Percentiles rank a stretch among this genome's conserved stretches.
phyloP scores from a whole-genome alignment of 2,888 invertebrate genomes.

The Amphipoea lucens region DNA sequence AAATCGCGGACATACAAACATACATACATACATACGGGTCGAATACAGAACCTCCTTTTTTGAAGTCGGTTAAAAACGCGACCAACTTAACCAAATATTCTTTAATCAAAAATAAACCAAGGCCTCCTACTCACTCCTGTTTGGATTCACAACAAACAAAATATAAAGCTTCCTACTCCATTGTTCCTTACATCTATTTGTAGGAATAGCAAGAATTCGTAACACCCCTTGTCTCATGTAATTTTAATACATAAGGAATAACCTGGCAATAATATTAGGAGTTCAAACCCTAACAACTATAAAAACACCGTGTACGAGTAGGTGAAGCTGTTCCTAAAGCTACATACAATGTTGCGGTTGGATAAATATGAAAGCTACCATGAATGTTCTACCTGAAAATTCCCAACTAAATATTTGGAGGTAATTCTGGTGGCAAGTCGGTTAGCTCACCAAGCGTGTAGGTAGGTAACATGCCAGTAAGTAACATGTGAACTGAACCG shows the following conservation, averaged over 20 bases:
- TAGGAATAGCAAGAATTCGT: background rate
- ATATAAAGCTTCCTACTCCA: background rate
- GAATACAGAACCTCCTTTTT: too few relatives aligned
- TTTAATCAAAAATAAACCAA: background rate
- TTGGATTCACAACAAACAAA: background rate
- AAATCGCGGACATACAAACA: too few relatives aligned
- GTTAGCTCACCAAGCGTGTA: background rate
- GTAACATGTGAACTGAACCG: conserved; percentile 15
- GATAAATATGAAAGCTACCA: conserved; percentile 30
- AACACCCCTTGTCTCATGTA: background rate
- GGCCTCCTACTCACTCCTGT: background rate
- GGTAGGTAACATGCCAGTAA: background rate
- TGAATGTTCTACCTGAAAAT: conserved; percentile 12
- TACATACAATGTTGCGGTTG: conserved; percentile 21
- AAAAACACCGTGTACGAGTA: background rate
- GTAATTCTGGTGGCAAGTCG: conserved; percentile 9
- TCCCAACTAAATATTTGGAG: conserved; percentile 41
- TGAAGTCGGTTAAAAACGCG: background rate
- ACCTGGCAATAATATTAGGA: background rate
- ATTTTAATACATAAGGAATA: background rate
- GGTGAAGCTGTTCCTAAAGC: conserved; percentile 3
- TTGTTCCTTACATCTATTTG: background rate
- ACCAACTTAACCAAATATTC: background rate
- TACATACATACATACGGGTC: too few relatives aligned
- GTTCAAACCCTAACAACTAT: background rate